Percentiles rank a stretch among this genome's conserved stretches.
These are phyloP conservation scores for Indicator maculatus DNA, from an alignment of 2,113 vertebrate species.

Conservation along the genomic window DNA sequence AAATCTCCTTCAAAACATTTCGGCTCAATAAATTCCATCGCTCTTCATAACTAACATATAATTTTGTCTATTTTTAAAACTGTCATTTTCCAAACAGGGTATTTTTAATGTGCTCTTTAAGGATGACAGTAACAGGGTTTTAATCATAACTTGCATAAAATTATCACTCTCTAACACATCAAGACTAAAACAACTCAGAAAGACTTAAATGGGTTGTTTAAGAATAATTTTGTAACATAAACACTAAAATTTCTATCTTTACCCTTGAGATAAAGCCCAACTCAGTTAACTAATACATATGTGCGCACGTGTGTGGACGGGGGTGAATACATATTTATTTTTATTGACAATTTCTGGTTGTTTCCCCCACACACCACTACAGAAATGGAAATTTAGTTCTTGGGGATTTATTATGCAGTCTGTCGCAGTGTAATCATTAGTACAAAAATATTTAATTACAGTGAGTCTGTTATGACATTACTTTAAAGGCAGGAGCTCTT, in stretches of 20 bases:
- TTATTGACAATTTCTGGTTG: conserved; percentile 58
- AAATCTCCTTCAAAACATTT: conserved; percentile 94
- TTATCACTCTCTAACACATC: conserved; percentile 92
- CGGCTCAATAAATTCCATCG: conserved; percentile 92
- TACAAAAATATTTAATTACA: conserved; percentile 85
- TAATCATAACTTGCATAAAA: conserved; percentile 97
- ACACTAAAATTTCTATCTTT: conserved; percentile 88
- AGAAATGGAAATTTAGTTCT: conserved; percentile 74
- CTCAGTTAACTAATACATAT: conserved; percentile 55
- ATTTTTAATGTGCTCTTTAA: conserved; percentile 95
- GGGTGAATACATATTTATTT: conserved; percentile 29
- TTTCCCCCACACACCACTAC: neutral
- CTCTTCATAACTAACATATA: conserved; percentile 94
- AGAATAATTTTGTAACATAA: conserved; percentile 91
- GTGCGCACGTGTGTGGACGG: neutral
- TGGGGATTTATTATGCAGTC: conserved; percentile 77
- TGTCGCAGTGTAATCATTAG: conserved; percentile 75
- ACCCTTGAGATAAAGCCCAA: conserved; percentile 75
- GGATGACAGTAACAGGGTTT: conserved; percentile 94
- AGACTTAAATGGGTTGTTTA: conserved; percentile 89
- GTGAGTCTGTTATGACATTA: conserved; percentile 82
- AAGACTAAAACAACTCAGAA: conserved; percentile 92
- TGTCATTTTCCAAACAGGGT: conserved; percentile 96
- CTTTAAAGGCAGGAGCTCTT: conserved; percentile 64
- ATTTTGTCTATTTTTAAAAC: conserved; percentile 98